Conservation (phyloP, 2,113 vertebrate species). For the Hymenochirus boettgeri region DNA sequence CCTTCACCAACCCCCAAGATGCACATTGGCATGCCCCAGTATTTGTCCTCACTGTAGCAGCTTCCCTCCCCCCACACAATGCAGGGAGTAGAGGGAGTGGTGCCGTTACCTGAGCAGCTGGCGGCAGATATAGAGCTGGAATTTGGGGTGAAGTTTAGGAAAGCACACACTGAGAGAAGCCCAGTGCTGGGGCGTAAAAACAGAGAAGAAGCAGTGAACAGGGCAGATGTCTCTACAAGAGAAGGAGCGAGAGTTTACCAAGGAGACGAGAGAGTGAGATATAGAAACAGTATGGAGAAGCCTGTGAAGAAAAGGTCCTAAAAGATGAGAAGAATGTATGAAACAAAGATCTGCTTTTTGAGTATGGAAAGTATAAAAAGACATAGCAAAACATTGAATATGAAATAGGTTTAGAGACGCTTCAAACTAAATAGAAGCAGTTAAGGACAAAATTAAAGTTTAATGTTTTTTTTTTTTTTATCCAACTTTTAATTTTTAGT, state of each 20-base stretch:
- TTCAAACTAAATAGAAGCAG: too few relatives aligned
- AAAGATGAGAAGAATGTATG: conserved; percentile 20
- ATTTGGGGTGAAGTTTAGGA: conserved; percentile 97
- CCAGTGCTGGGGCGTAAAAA: conserved; percentile 98
- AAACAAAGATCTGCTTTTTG: not conserved
- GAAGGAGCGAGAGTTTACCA: conserved; percentile 75
- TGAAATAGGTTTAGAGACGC: too few relatives aligned
- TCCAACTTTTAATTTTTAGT: too few relatives aligned
- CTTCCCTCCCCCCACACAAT: conserved; percentile 20
- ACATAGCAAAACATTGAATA: too few relatives aligned
- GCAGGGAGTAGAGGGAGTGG: conserved; percentile 62
- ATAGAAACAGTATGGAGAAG: conserved; percentile 65
- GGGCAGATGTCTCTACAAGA: conserved; percentile 97
- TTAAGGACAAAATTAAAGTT: too few relatives aligned
- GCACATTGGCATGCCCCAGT: conserved; percentile 28
- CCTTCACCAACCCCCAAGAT: conserved; percentile 23
- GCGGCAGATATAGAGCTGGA: conserved; percentile 99
- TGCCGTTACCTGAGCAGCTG: conserved; percentile 98
- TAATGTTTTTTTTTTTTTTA: too few relatives aligned
- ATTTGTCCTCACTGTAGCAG: conserved; percentile 21
- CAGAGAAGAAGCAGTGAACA: conserved; percentile 99
- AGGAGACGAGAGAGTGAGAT: conserved; percentile 63
- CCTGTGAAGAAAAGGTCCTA: conserved; percentile 31
- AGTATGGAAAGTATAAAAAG: too few relatives aligned
- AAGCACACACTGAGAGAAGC: conserved; percentile 98